Base-by-base conservation (phyloP, 2,797 vertebrate species). In the Hydrophis major region DNA sequence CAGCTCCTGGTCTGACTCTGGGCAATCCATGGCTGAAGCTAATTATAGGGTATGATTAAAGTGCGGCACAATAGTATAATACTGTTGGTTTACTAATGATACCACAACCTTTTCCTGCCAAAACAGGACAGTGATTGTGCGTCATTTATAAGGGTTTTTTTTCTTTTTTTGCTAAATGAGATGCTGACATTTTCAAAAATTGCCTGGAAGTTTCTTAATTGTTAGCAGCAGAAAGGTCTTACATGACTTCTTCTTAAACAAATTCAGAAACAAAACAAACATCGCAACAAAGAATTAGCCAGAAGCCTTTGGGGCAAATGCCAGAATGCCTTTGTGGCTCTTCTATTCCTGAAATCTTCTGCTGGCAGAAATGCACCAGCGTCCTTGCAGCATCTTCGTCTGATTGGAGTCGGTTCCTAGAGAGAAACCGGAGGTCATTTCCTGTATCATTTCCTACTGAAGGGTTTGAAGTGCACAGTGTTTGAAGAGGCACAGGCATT, bases 11-110 rank as follows among this genome's bases (percentile, higher is more conserved):
- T 97, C 97, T 98, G 98, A 98, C 98, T 98, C 98, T 97, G 97
- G 98, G 98, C 98, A 98, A 99, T 99, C 98, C 98, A 98, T 98
- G 98, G 98, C 98, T 98, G 98, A 99, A 99, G 98, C 98, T 99
- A 99, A 99, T 99, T 99, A 99, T 98, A 98, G 98, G 98, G 99
- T 99, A 99, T 99, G 99, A 99, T 99, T 99, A 99, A 99, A 99
- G 98, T 98, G 98, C 98, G 98, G 98, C 98, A 98, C 96, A 97
- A 96, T 98, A 97, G 98, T 98, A 98, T 98, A 97, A 97, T 98
- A 97, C 97, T 97, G 97, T 97, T 98, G 98, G 98, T 98, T 98
- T 98, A 98, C 98, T 98, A 98, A 98, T 98, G 98, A 99, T 98
- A 98, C 98, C 97, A 96, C 98, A 97, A 98, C 98, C 98, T 98